phyloP scores from a whole-genome alignment of 2,113 vertebrate genomes.

The Oceanites oceanicus region DNA sequence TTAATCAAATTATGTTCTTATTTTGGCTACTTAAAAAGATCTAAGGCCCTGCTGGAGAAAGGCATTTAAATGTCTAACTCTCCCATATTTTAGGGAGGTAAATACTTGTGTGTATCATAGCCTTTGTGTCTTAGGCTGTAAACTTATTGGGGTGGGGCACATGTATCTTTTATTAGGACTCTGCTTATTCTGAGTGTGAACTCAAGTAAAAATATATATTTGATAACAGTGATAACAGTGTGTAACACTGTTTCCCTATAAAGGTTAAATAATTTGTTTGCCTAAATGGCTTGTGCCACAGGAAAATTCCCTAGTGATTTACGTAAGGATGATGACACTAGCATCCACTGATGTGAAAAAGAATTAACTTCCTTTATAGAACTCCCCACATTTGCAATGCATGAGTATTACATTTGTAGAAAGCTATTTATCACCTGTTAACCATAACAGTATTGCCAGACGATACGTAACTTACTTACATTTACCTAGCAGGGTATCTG shows the following conservation, averaged over 20 bases:
- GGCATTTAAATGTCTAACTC: background rate
- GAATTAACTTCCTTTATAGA: background rate
- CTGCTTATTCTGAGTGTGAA: background rate
- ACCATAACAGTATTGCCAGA: background rate
- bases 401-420: background rate
- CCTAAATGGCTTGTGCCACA: background rate
- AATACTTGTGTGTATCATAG: background rate
- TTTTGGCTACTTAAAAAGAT: conserved; percentile 26
- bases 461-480: background rate
- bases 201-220: background rate
- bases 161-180: background rate
- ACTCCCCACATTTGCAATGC: background rate
- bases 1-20: conserved; percentile 47
- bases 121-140: background rate
- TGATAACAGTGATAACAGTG: background rate
- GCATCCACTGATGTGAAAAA: background rate
- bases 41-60: background rate
- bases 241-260: background rate
- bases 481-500: background rate
- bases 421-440: conserved; percentile 42
- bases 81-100: background rate
- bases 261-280: background rate
- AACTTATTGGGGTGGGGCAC: conserved; percentile 14
- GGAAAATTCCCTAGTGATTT: background rate
- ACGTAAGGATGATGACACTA: background rate